Base-by-base conservation (phyloP, 2,113 vertebrate species). In the Chascanopsetta lugubris region DNA sequence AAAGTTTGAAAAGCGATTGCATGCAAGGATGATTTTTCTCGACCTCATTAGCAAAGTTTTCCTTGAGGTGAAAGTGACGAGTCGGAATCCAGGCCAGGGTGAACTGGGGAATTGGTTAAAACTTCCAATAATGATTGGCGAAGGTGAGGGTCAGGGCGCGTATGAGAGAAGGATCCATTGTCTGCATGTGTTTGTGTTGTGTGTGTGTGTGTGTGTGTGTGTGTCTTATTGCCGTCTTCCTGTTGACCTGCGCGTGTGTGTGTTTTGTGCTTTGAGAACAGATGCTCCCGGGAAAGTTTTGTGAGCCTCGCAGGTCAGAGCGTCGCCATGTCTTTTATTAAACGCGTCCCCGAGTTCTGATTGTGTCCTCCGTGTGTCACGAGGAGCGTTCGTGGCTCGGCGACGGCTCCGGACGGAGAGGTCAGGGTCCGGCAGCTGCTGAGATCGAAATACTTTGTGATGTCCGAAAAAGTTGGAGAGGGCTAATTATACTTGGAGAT, bases 181-280 rank as follows among this genome's bases (percentile, higher is more conserved):
- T 48, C 17, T 21, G 13, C 7, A 24, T 34, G n/a, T 72, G 53
- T 11, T 9, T 38, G 8, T 34, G 6, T 40, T 12, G 29, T 47
- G 8, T 40, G 24, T 61, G 17, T 17, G 25, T 69, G 53, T 48
- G 17, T 24, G 15, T 32, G 49, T 69, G 42, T 10, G 18, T 25
- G 11, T 27, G 2, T 62, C 32, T 27, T 36, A 77, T 65, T 77
- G 69, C 60, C 22, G 43, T 82, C 72, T 77, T 78, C 17, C 6
- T n/a, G 8, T 32, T 75, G 68, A 74, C 81, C 65, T 77, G 53
- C 38, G 45, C 32, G 18, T 68, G 57, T 38, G 22, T 29, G 70
- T 71, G 61, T n/a, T n/a, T n/a, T n/a, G n/a, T n/a, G 54, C 30
- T 75, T 57, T 61, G 21, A 54, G 72, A 89, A 60, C 85, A 89